A percentile compares a stretch with the other conserved stretches of the same genome.
Conservation (phyloP, 1,140 invertebrate genomes). For the Chironomus tepperi region DNA sequence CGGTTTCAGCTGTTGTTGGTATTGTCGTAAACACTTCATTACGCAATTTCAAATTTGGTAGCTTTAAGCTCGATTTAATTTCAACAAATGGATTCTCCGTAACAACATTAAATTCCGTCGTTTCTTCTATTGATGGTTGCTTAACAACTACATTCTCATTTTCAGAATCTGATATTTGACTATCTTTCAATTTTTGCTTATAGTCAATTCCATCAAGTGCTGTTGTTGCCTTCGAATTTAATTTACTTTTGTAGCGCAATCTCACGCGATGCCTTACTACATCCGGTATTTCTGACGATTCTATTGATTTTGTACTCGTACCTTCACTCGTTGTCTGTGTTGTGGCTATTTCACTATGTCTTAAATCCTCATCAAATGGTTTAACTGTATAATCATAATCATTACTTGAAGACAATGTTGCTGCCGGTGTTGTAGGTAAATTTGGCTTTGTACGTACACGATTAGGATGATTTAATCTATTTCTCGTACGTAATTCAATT, state of each 20-base stretch:
- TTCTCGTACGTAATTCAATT: neutral
- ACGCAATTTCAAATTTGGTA: neutral
- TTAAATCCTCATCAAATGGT: neutral
- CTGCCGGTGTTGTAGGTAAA: neutral
- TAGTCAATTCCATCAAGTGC: neutral
- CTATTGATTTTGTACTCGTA: neutral
- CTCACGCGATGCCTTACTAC: neutral
- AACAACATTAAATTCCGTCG: neutral
- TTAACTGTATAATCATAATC: neutral
- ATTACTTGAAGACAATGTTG: neutral
- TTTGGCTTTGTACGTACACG: neutral
- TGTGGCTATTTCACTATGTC: neutral
- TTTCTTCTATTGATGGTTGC: neutral
- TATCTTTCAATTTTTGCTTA: neutral
- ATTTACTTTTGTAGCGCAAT: constrained; percentile 17
- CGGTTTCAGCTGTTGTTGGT: neutral
- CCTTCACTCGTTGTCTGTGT: neutral
- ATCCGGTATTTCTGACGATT: neutral
- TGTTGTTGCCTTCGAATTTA: neutral
- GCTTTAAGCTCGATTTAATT: neutral
- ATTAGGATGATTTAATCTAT: neutral
- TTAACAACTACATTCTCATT: neutral
- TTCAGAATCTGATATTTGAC: constrained; percentile 9
- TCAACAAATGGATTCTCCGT: neutral
- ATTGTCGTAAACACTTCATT: neutral